Percentiles rank a stretch among this genome's conserved stretches.
Conservation (phyloP, 2,113 vertebrate species). For the Garra rufa region DNA sequence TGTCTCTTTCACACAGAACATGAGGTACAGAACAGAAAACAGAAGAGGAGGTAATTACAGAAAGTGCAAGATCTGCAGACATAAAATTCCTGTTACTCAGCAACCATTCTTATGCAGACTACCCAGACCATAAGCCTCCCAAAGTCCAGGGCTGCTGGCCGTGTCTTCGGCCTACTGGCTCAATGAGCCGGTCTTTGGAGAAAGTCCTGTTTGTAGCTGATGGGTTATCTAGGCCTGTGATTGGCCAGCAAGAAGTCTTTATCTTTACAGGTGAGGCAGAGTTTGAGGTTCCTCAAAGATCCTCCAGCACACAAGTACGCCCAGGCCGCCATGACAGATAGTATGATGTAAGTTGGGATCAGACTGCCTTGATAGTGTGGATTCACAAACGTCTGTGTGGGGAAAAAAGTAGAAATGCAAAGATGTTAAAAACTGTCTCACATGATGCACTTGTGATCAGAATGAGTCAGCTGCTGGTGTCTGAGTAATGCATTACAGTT, state of each 20-base stretch:
- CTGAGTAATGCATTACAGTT: not conserved
- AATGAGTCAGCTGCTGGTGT: not conserved
- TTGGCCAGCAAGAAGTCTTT: slow-evolving; percentile 82
- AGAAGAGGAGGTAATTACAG: slow-evolving; percentile 30
- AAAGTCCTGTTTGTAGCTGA: slow-evolving; percentile 5
- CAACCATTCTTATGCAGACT: slow-evolving; percentile 16
- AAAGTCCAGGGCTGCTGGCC: slow-evolving; percentile 15
- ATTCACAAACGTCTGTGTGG: slow-evolving; percentile 77
- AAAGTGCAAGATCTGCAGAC: slow-evolving; percentile 34
- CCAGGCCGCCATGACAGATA: slow-evolving; percentile 77
- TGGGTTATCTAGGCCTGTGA: slow-evolving; percentile 79
- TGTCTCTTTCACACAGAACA: not conserved
- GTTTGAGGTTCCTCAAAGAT: slow-evolving; percentile 80
- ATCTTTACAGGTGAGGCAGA: slow-evolving; percentile 81
- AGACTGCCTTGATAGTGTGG: slow-evolving; percentile 75
- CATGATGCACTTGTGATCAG: slow-evolving; percentile 2
- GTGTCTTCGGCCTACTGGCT: not conserved
- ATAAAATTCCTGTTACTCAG: not conserved
- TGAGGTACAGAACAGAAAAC: slow-evolving; percentile 36
- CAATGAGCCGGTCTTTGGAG: slow-evolving; percentile 37
- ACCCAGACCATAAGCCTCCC: slow-evolving; percentile 11
- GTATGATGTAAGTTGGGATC: slow-evolving; percentile 74
- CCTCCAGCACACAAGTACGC: slow-evolving; percentile 80
- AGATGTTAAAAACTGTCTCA: not conserved
- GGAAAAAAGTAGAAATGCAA: not conserved